phyloP scores from a whole-genome alignment of 2,888 invertebrate species.

The Adelphocoris suturalis region DNA sequence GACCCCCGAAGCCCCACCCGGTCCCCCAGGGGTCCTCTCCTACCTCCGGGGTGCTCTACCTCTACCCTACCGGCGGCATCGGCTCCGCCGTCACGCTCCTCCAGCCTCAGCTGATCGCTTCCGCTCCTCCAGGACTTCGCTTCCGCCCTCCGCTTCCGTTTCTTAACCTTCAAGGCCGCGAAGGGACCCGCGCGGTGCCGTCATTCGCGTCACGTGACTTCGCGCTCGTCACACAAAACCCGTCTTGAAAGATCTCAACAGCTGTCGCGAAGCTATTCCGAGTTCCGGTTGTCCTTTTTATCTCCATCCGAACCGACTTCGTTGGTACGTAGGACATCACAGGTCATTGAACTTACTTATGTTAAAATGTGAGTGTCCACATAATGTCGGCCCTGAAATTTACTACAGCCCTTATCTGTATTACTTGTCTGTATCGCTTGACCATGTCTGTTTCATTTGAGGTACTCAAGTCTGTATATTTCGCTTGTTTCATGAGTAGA shows the following conservation, averaged over 20 bases:
- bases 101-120: conserved; percentile 60
- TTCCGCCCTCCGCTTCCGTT: conserved; percentile 33
- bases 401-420: no score
- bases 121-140: conserved; percentile 50
- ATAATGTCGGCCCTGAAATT: no score
- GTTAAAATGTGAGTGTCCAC: no score
- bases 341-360: no score
- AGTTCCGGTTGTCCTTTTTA: no score
- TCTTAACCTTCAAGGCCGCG: conserved; percentile 24
- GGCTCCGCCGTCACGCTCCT: not conserved
- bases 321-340: no score
- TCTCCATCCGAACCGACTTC: no score
- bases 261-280: not conserved
- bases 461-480: no score
- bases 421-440: no score
- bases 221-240: not conserved
- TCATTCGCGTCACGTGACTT: conserved; percentile 21
- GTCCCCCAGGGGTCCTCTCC: not conserved
- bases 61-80: conserved; percentile 28
- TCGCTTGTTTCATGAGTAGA: no score
- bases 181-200: not conserved
- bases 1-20: conserved; percentile 37
- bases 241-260: not conserved
- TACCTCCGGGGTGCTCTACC: not conserved
- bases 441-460: no score